Percentiles rank a stretch among this genome's conserved stretches.
phyloP scores from a whole-genome alignment of 1,140 invertebrate genomes.

The Drosophila guanche region DNA sequence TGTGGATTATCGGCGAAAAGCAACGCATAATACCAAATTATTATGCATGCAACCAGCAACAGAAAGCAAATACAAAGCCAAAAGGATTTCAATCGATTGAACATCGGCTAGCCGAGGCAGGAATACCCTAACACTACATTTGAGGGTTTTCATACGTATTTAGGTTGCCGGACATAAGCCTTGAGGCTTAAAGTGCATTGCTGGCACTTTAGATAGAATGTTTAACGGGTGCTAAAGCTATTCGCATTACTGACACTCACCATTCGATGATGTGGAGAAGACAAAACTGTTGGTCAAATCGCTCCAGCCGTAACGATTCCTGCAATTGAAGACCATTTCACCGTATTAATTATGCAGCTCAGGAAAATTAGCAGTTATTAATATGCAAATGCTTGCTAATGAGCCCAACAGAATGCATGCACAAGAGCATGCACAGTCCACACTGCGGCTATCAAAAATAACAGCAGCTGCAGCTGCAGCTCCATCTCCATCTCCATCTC shows the following conservation, averaged over 20 bases:
- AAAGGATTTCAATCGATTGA: conserved; percentile 8
- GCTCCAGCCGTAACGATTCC: conserved; percentile 87
- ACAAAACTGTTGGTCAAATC: conserved; percentile 85
- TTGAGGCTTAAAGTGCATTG: neutral
- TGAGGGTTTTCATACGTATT: no score
- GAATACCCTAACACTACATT: conserved; percentile 1
- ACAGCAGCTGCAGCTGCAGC: no score
- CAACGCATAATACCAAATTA: conserved; percentile 73
- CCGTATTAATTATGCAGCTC: conserved; percentile 51
- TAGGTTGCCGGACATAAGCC: no score
- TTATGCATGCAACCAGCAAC: conserved; percentile 71
- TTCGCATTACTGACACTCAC: conserved; percentile 67
- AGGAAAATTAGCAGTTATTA: conserved; percentile 51
- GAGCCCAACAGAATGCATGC: conserved; percentile 16
- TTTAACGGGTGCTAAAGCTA: no score
- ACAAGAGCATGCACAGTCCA: neutral
- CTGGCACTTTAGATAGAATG: neutral
- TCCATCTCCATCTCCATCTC: neutral
- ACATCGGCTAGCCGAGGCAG: conserved; percentile 13
- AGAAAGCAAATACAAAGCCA: conserved; percentile 29
- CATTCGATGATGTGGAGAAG: conserved; percentile 84
- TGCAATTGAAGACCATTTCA: conserved; percentile 48
- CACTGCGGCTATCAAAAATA: conserved; percentile 31
- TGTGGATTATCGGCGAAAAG: conserved; percentile 66
- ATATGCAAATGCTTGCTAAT: conserved; percentile 64